Base-by-base conservation (phyloP, 92 coral and sea anemone genomes). In the Blastomussa wellsi region DNA sequence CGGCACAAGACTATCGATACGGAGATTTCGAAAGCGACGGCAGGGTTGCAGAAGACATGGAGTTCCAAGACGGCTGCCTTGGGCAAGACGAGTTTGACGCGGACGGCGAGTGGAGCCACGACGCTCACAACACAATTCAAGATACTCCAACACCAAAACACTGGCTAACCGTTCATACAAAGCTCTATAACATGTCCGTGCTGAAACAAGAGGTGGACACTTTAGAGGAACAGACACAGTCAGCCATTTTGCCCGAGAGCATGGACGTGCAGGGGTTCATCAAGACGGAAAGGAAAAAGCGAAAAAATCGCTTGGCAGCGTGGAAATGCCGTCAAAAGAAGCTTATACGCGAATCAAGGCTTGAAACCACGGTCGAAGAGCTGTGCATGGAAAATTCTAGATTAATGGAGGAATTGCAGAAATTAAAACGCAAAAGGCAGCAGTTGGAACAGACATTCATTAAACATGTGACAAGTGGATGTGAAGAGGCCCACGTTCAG, bases 261-360 rank as follows among this genome's bases (percentile, higher is more conserved):
- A 59, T 60, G 53, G 77, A 84, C n/a, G 85, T 86, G 32, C 88
- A 87, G 74, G 93, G 88, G 33, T 82, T 86, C 74, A 84, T 82
- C 16, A 90, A 86, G 32, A 90, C 85, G 15, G 84, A 90, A 77
- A 79, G 88, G 60, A 82, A 87, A 52, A 76, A 85, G 20, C 84
- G 84, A 9, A 90, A 90, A 28, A 90, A 90, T 59, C 90, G 93
- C 24, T 81, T 90, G 10, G 93, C 93, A n/a, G 90, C 93, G 49
- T 90, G 93, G 93, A 90, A 90, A 78, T 86, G 93, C 59, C 82
- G 93, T 53, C 93, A 90, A 60, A 90, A 86, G 80, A 90, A 90
- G 85, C 90, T 90, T 16, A 74, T 86, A 59, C 90, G 90, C 1
- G 92, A 91, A 74, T 77, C 90, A 7, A 85, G 87, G 42, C 84